Conservation (phyloP, 2,888 invertebrate genomes). For the Lasioglossum leucozonium region DNA sequence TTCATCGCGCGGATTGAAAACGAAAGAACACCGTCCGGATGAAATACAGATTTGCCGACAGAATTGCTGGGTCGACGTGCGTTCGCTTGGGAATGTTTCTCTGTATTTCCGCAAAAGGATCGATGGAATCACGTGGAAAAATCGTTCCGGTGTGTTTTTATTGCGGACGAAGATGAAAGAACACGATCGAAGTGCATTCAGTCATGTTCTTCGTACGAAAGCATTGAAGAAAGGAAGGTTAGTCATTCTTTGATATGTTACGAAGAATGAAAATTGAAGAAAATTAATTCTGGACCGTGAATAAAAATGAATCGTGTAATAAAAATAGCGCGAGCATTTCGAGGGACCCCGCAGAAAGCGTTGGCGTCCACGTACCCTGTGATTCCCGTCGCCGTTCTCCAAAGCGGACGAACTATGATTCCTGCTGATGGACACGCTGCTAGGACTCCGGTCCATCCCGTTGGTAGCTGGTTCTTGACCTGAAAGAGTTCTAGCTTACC, state of each 20-base stretch:
- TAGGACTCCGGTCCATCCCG: constrained; percentile 91
- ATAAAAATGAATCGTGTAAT: too few species aligned
- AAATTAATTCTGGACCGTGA: not conserved
- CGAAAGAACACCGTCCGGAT: too few species aligned
- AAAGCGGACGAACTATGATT: constrained; percentile 90
- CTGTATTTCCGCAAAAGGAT: too few species aligned
- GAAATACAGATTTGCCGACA: too few species aligned
- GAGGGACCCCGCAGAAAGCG: not conserved
- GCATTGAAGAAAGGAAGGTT: not conserved
- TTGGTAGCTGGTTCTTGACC: constrained; percentile 85
- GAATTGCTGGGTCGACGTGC: too few species aligned
- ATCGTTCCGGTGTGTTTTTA: too few species aligned
- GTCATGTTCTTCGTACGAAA: not conserved
- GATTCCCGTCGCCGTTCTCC: constrained; percentile 87
- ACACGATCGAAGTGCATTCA: too few species aligned
- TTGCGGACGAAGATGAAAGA: too few species aligned
- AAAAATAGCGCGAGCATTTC: not conserved
- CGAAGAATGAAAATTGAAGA: not conserved
- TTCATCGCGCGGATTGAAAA: too few species aligned
- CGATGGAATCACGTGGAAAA: too few species aligned
- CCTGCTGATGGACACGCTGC: constrained; percentile 91
- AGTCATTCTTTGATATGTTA: not conserved
- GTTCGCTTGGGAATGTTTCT: too few species aligned
- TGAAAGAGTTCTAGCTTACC: constrained; percentile 82
- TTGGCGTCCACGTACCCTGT: constrained; percentile 83